Evolutionary conservation across 2,888 invertebrate genomes (phyloP), one percentile per base, ranked within the genome.

Genomic region (Caenorhabditis sulstoni): DNA sequence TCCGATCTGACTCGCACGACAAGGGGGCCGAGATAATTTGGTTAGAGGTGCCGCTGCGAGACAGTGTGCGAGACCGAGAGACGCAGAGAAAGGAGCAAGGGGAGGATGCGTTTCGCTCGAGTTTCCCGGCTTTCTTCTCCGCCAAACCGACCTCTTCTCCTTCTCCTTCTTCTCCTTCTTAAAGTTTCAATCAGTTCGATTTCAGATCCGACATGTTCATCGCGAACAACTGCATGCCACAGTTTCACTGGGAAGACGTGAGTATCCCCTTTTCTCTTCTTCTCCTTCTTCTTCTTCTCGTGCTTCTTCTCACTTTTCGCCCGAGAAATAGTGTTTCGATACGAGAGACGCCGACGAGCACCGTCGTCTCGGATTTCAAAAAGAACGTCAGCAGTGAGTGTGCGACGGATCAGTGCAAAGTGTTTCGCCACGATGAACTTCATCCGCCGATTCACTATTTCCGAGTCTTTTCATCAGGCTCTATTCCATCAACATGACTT

Each of bases 171-270:
- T 22, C n/a, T 29, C 7, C 29, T 29, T 29, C 29, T 29, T 29
- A 3, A 29, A 29, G n/a, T n/a, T n/a, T n/a, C n/a, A n/a, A n/a
- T n/a, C n/a, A n/a, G n/a, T n/a, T n/a, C 16, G 12, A 7, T 29
- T 29, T 29, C 29, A 55, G 59, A 18, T 53, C 65, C 14, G 45
- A 20, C 18, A 79, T 79, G 79, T 73, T 79, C 59, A 67, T 79
- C 52, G 68, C 79, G 37, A 79, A 79, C 64, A 68, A 79, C 58
- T 79, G 79, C 57, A 62, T 73, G 55, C 78, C 70, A 41, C 78
- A 71, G 29, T 79, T 79, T 29, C 57, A 49, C 29, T 79, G 79
- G 79, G 79, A 79, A 65, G 74, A 79, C 53, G 74, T 79, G 22
- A 65, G 74, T 79, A 29, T 29, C 29, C 29, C 22, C 44, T 11